phyloP scores from a whole-genome alignment of 2,113 vertebrate genomes.

The Myotis lucifugus region DNA sequence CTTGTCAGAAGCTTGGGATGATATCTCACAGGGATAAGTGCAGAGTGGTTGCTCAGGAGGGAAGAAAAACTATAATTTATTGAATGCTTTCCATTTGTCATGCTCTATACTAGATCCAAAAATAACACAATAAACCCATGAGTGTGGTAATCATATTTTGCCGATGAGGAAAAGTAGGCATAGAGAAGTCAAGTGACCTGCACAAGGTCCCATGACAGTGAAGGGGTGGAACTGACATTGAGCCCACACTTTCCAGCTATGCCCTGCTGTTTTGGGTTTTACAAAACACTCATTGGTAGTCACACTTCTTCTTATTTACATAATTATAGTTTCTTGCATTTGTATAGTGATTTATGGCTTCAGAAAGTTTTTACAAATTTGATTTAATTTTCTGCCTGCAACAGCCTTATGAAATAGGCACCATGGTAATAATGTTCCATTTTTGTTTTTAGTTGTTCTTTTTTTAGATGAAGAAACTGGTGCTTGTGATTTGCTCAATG shows the following conservation, averaged over 20 bases:
- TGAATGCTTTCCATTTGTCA: constrained; percentile 35
- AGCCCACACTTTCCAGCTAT: not conserved
- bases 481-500: not conserved
- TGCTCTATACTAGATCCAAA: not conserved
- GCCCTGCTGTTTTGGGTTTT: not conserved
- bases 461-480: constrained; percentile 10
- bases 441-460: not conserved
- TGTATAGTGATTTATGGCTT: constrained; percentile 16
- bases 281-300: not conserved
- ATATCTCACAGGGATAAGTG: constrained; percentile 29
- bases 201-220: not conserved
- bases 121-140: not conserved
- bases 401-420: not conserved
- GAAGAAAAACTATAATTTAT: constrained; percentile 54
- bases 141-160: constrained; percentile 22
- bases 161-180: constrained; percentile 16
- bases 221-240: not conserved
- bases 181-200: not conserved
- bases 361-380: constrained; percentile 38
- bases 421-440: not conserved
- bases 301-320: not conserved
- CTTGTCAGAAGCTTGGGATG: not conserved
- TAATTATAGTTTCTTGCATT: not conserved
- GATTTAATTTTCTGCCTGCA: constrained; percentile 16
- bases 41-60: constrained; percentile 9